Conservation (phyloP, 2,888 invertebrate genomes). For the Parnassius glacialis region DNA sequence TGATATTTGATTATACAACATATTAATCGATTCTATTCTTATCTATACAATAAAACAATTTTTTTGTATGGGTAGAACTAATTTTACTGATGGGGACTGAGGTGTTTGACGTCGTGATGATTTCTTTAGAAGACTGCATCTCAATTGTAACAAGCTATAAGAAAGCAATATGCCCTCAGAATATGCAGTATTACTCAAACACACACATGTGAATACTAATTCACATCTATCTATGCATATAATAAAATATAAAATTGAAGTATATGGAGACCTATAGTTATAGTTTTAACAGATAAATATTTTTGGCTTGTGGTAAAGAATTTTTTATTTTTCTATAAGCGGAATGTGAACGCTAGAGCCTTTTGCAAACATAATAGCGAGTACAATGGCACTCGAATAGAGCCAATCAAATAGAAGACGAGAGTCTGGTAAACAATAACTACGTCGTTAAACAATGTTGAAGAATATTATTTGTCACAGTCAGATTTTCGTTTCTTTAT, state of each 20-base stretch:
- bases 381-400: conserved; percentile 20
- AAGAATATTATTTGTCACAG: conserved; percentile 3
- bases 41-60: no score
- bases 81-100: no score
- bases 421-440: conserved; percentile 18
- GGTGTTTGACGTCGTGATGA: no score
- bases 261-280: background rate
- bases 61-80: no score
- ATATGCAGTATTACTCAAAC: no score
- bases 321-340: conserved; percentile 18
- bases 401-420: conserved; percentile 26
- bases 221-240: no score
- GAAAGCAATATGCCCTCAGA: no score
- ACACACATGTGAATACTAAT: no score
- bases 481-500: conserved; percentile 8
- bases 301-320: conserved; percentile 1
- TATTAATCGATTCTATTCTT: no score
- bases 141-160: no score
- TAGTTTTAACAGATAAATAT: background rate
- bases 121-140: no score
- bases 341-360: conserved; percentile 19
- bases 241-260: background rate
- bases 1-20: no score
- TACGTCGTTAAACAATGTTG: conserved; percentile 10
- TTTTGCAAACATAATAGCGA: conserved; percentile 24